phyloP scores from a whole-genome alignment of 2,113 vertebrate genomes.

The human region DNA sequence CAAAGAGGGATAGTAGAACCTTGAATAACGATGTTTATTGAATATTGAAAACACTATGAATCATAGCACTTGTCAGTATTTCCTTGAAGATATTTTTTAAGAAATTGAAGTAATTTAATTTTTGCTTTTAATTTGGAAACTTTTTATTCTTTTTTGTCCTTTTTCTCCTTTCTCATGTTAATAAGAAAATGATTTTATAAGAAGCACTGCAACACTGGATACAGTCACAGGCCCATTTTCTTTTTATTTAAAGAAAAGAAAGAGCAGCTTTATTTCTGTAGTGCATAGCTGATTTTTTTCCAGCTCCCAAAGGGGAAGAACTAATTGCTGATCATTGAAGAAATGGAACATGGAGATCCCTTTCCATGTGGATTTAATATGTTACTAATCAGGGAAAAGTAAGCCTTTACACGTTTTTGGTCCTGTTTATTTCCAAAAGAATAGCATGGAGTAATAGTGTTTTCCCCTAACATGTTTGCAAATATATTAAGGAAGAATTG shows the following conservation, averaged over 20 bases:
- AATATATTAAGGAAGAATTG: conserved; percentile 25
- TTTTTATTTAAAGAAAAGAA: conserved; percentile 66
- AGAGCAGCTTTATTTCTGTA: conserved; percentile 60
- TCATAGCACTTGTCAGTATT: neutral
- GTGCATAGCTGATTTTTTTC: conserved; percentile 78
- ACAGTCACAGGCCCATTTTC: conserved; percentile 69
- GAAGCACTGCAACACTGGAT: conserved; percentile 70
- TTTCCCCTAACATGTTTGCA: neutral
- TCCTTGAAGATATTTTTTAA: conserved; percentile 26
- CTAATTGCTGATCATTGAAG: conserved; percentile 68
- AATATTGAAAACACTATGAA: conserved; percentile 17
- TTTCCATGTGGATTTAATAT: conserved; percentile 64
- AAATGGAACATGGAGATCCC: conserved; percentile 50
- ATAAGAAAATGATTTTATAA: conserved; percentile 81
- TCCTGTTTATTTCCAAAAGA: conserved; percentile 68
- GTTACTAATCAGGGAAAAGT: conserved; percentile 74
- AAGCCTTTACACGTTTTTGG: conserved; percentile 76
- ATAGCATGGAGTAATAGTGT: conserved; percentile 43
- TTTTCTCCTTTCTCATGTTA: conserved; percentile 30
- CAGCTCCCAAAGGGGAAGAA: conserved; percentile 72
- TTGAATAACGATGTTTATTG: neutral
- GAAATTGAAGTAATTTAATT: neutral
- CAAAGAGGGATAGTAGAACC: conserved; percentile 1
- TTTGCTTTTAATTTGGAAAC: neutral
- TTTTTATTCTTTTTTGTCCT: neutral